phyloP scores from a whole-genome alignment of 2,888 invertebrate genomes.

The Geophilus truncorum region DNA sequence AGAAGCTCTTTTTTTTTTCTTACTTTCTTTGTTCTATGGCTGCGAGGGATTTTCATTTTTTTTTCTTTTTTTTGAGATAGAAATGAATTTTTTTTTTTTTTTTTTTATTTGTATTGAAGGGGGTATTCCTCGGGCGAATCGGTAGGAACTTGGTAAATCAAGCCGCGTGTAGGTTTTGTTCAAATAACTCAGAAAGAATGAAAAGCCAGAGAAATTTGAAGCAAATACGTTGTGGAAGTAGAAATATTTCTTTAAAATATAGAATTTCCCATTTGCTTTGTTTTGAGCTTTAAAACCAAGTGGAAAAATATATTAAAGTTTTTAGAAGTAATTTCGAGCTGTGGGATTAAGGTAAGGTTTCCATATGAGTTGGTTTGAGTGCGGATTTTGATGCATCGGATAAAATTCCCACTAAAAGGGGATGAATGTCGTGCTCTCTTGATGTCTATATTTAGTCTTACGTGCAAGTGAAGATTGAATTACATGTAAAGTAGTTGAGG shows the following conservation, averaged over 20 bases:
- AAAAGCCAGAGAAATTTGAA: too few species aligned
- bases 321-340: neutral
- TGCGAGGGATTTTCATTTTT: neutral
- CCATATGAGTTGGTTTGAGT: neutral
- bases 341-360: neutral
- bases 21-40: neutral
- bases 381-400: neutral
- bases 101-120: too few species aligned
- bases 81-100: neutral
- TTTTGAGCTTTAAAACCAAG: too few species aligned
- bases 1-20: neutral
- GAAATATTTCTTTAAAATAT: too few species aligned
- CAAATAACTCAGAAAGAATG: too few species aligned
- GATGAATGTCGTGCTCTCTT: neutral
- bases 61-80: neutral
- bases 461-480: neutral
- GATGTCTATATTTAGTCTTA: neutral
- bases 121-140: neutral
- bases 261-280: too few species aligned
- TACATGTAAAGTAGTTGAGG: neutral
- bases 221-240: too few species aligned
- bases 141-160: neutral
- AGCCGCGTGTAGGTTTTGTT: neutral
- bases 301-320: neutral
- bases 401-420: neutral